Base-by-base conservation (phyloP, 2,113 vertebrate species). In the Leiothrix lutea region DNA sequence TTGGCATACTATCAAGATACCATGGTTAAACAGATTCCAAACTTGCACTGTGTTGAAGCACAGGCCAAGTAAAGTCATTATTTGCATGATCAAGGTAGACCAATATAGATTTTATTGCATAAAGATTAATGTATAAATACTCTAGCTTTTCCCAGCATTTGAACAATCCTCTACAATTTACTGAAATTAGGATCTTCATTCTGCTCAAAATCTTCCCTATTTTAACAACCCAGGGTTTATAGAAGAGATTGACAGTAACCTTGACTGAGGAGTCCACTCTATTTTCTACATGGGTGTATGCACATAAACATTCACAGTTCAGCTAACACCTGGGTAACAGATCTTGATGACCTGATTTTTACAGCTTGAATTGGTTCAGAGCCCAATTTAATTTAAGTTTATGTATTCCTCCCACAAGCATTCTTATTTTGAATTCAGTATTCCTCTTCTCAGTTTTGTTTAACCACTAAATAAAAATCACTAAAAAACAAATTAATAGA, bases 371-470 rank as follows among this genome's bases (percentile, higher is more conserved):
- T 75, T 69, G 8, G 29, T 91, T 31, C 66, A 91, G 74, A 77
- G 66, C 86, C 36, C 35, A 82, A 33, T 90, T 92, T 87, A 69
- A 89, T 91, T 87, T 85, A 75, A 77, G 5, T 90, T 92, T 70
- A 58, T 61, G 13, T 61, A 79, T 69, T 94, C 45, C 31, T 90
- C 33, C 53, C 58, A 82, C 42, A 57, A 80, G 2, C 31, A 77
- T 75, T 72, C 74, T 91, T 61, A 70, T 33, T 94, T 65, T 24
- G 38, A 84, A 87, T 81, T 91, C 45, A 65, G 47, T 85, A 45
- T 82, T 87, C 42, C 5, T 25, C n/a, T 94, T 75, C 58, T 58
- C 58, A 66, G 23, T 73, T 87, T 87, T 90, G n/a, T 75, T 90
- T 80, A 87, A 54, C 12, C 10, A 54, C 53, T 77, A 92, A 95